Percentiles rank a stretch among this genome's conserved stretches.
Conservation (phyloP, 2,797 vertebrate species). For the Sylvilagus floridanus region DNA sequence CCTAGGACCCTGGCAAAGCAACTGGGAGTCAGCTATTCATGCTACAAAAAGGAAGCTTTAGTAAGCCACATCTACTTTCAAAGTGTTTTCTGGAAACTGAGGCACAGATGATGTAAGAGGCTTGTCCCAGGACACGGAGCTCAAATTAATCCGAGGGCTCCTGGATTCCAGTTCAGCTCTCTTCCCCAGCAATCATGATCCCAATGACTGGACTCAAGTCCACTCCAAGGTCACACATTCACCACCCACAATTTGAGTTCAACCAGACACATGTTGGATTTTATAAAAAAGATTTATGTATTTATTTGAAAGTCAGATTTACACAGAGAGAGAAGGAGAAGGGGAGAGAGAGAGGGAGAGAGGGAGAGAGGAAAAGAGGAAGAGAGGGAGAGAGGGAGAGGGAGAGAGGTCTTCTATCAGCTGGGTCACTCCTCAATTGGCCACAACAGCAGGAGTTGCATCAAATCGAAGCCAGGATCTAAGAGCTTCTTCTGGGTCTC, state of each 20-base stretch:
- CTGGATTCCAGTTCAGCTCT: constrained; percentile 84
- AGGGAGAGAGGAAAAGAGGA: too few species aligned
- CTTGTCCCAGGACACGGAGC: constrained; percentile 84
- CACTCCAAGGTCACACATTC: neutral
- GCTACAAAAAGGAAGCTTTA: neutral
- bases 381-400: too few species aligned
- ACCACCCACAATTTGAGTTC: neutral
- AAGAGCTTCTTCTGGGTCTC: too few species aligned
- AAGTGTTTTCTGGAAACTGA: constrained; percentile 3
- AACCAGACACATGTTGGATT: neutral
- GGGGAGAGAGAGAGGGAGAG: too few species aligned
- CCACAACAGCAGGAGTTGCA: too few species aligned
- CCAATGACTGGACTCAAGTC: too few species aligned
- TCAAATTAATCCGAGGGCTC: constrained; percentile 84
- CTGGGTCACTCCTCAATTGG: too few species aligned
- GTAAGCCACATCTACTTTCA: neutral
- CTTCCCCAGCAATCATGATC: neutral
- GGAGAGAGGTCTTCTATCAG: too few species aligned
- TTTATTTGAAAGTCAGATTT: too few species aligned
- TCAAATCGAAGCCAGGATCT: too few species aligned
- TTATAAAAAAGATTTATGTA: neutral
- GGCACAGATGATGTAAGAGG: constrained; percentile 81
- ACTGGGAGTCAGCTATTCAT: neutral
- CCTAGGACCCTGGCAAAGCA: neutral
- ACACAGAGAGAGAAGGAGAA: too few species aligned